Evolutionary conservation across 1,140 invertebrate species (phyloP).

Genomic region (Calycopis cecrops): DNA sequence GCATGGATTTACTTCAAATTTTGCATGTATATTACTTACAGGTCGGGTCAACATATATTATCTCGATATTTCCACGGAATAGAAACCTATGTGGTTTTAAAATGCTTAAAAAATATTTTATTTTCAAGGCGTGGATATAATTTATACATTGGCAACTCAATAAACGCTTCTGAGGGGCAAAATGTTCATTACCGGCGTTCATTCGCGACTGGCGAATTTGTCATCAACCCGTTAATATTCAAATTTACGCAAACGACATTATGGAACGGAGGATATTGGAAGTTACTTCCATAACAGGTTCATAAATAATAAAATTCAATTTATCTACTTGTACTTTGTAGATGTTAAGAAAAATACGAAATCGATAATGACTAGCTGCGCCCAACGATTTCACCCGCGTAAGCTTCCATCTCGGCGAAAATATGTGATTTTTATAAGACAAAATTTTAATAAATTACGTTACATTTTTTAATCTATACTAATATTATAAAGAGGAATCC

Average conservation of each 20-base stretch:
- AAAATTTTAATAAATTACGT: no score
- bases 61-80: no score
- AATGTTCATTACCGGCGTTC: constrained; percentile 46
- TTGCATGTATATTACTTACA: no score
- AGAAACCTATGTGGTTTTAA: no score
- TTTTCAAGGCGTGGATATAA: constrained; percentile 14
- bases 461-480: no score
- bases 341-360: background rate
- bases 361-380: background rate
- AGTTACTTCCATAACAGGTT: constrained; percentile 13
- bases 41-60: no score
- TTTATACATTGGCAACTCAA: constrained; percentile 28
- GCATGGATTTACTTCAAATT: no score
- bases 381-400: no score
- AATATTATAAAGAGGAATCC: no score
- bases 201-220: constrained; percentile 37
- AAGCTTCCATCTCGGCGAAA: no score
- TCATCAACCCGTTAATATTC: constrained; percentile 50
- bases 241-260: constrained; percentile 34
- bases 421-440: no score
- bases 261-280: constrained; percentile 16
- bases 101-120: no score
- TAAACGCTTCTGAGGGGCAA: constrained; percentile 33
- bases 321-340: background rate
- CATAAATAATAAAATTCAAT: constrained; percentile 11